Evolutionary conservation across 35 echinoderm and acorn worm species (phyloP), one percentile per base, ranked within the genome.

Genomic region (Anneissia japonica): DNA sequence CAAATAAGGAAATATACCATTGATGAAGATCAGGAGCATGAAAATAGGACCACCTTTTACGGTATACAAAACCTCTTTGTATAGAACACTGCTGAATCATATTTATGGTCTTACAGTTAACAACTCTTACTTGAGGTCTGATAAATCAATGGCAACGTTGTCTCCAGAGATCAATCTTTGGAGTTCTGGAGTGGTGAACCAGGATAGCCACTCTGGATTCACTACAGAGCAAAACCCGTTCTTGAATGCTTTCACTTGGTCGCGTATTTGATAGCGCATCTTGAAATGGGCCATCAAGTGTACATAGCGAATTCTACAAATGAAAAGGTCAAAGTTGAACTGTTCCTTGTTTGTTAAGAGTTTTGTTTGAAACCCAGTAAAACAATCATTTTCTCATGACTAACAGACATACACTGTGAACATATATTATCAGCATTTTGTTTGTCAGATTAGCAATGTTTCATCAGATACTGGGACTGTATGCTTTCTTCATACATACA

Each of bases 151-250:
- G 4, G 88, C 91, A 0, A 79, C 84, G 28, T 83, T 86, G 51
- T 99, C 96, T 21, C 96, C 96, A 1, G 96, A 99, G 46, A 99
- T 99, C 75, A 99, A 89, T 74, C 96, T 85, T 46, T 99, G 96
- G 1, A 99, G 79, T 46, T 99, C 89, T 28, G 96, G 96, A 12
- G 92, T 92, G 74, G 96, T 94, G 83, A 99, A 99, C 96, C 96
- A 99, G 5, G 93, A 86, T n/a, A 99, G 85, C 96, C 96, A 99
- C 34, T 91, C 86, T 33, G 89, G 92, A 75, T 90, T 94, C 40
- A 99, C 80, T n/a, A 99, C 91, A 79, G 96, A 93, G 77, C 80
- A 81, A 86, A 99, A 99, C 1, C 96, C 96, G 4, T 79, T 75
- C 83, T 94, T 99, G 80, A 99, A 99, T 35, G 96, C 96, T 86